Evolutionary conservation across 2,888 invertebrate genomes (phyloP).

Genomic region (Drosophila vallismaia): DNA sequence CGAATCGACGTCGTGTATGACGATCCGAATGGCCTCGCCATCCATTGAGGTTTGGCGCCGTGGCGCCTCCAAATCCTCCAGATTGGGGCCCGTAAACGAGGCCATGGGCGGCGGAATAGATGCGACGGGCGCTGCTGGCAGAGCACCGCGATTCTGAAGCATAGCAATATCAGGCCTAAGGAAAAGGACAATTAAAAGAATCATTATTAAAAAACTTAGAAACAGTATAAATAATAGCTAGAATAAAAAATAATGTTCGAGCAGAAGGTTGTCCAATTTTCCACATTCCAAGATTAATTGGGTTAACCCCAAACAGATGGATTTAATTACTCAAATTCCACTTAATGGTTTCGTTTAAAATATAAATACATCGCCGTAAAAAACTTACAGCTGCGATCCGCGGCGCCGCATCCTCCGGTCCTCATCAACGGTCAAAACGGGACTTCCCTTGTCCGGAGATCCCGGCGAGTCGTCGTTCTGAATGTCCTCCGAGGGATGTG

Average conservation of each 20-base stretch:
- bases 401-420: slow-evolving; percentile 89
- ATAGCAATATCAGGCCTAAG: slow-evolving; percentile 90
- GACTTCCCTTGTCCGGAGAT: slow-evolving; percentile 85
- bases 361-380: neutral
- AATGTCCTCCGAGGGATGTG: slow-evolving; percentile 85
- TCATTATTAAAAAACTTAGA: neutral
- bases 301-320: neutral
- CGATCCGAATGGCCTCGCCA: slow-evolving; percentile 96
- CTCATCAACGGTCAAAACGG: slow-evolving; percentile 88
- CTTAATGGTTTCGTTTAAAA: neutral
- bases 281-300: neutral
- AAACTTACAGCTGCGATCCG: slow-evolving; percentile 92
- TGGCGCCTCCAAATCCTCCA: slow-evolving; percentile 87
- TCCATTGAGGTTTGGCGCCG: slow-evolving; percentile 93
- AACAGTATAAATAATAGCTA: neutral
- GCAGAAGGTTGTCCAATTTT: neutral
- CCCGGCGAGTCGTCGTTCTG: slow-evolving; percentile 85
- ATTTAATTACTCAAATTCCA: neutral
- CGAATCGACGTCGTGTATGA: slow-evolving; percentile 96
- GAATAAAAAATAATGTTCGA: neutral
- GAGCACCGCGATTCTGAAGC: slow-evolving; percentile 85
- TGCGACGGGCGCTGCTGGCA: slow-evolving; percentile 81
- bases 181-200: neutral
- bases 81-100: slow-evolving; percentile 85
- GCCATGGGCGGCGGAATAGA: slow-evolving; percentile 84